Evolutionary conservation across 2,797 vertebrate genomes (phyloP).

Genomic region (Parotocinclus haroldoi): DNA sequence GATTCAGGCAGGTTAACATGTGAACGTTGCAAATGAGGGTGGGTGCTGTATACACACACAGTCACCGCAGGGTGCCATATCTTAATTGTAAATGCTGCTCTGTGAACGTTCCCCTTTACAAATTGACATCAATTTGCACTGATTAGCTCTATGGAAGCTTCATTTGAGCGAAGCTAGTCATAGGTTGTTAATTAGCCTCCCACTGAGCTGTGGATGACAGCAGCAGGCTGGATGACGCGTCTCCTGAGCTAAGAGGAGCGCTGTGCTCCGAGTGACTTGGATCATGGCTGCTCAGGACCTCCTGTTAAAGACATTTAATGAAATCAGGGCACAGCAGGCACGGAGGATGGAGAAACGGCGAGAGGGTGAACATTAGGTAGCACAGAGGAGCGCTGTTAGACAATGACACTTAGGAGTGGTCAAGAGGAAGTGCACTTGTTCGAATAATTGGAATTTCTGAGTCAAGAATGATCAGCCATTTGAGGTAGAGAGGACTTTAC

Average conservation of each 20-base stretch:
- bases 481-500: no score
- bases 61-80: background rate
- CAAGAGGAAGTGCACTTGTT: no score
- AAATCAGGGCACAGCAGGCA: constrained; percentile 17
- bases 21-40: no score
- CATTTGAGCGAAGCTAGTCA: constrained; percentile 48
- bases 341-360: constrained; percentile 4
- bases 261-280: constrained; percentile 23
- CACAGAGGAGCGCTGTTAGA: background rate
- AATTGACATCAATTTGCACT: constrained; percentile 36
- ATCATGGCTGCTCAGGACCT: constrained; percentile 11
- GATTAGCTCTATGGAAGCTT: constrained; percentile 35
- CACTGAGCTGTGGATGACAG: constrained; percentile 27
- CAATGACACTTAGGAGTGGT: constrained; percentile 2
- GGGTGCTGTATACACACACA: background rate
- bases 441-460: no score
- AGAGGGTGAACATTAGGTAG: background rate
- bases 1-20: no score
- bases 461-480: no score
- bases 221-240: constrained; percentile 32
- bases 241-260: constrained; percentile 9
- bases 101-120: constrained; percentile 25
- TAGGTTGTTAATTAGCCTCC: constrained; percentile 51
- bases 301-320: constrained; percentile 23
- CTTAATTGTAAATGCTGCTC: background rate